Conservation (phyloP, 2,888 invertebrate species). For the Sinohyriopsis cumingii region DNA sequence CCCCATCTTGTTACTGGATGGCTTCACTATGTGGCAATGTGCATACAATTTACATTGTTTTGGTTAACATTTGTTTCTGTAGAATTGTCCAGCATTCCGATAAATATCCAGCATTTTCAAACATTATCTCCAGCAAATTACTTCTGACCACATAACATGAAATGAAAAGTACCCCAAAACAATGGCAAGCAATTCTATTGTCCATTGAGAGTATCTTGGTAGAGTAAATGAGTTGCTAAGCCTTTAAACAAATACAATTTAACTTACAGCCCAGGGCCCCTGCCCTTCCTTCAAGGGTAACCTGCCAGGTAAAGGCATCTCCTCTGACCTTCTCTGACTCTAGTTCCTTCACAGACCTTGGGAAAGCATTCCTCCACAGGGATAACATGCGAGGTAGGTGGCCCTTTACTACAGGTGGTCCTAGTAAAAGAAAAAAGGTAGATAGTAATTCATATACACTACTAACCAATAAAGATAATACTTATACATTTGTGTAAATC, state of each 20-base stretch:
- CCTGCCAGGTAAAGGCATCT: conserved; percentile 98
- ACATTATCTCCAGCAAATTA: not conserved
- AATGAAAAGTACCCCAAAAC: not conserved
- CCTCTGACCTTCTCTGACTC: conserved; percentile 94
- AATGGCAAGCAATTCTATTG: too few species aligned
- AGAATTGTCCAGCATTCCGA: too few species aligned
- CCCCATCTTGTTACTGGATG: too few species aligned
- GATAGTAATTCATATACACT: not conserved
- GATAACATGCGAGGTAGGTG: conserved; percentile 93
- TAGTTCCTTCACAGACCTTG: conserved; percentile 94
- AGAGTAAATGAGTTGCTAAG: too few species aligned
- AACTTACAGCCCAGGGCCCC: conserved; percentile 86
- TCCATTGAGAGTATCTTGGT: too few species aligned
- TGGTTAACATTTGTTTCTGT: too few species aligned
- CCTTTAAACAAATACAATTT: not conserved
- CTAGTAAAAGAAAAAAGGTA: conserved; percentile 70
- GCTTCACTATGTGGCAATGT: too few species aligned
- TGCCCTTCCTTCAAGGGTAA: conserved; percentile 95
- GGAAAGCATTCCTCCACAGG: conserved; percentile 98
- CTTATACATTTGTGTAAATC: too few species aligned
- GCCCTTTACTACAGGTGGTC: conserved; percentile 92
- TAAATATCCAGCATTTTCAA: too few species aligned
- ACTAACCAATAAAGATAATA: too few species aligned
- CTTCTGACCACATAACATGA: not conserved
- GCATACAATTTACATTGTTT: too few species aligned